phyloP scores from a whole-genome alignment of 2,888 invertebrate genomes.

The Uropetala carovei region DNA sequence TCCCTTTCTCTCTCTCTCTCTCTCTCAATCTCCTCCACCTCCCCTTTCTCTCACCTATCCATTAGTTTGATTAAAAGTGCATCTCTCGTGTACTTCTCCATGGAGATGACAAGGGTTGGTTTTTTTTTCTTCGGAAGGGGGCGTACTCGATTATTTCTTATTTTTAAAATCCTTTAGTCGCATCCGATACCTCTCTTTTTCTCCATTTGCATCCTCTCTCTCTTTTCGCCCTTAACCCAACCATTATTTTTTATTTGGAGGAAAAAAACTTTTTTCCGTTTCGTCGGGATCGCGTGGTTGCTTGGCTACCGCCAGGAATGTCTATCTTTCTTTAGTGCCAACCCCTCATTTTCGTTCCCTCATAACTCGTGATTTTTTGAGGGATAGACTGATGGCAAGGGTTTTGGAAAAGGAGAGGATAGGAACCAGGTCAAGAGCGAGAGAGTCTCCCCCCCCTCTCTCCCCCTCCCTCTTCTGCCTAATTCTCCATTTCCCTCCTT shows the following conservation, averaged over 20 bases:
- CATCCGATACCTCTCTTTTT: neutral
- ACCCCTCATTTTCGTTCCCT: neutral
- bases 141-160: too few species aligned
- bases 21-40: neutral
- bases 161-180: neutral
- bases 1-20: neutral
- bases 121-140: neutral
- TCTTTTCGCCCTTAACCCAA: too few species aligned
- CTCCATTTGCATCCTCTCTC: neutral
- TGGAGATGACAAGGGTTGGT: neutral
- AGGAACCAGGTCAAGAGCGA: conserved; percentile 37
- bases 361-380: conserved; percentile 5
- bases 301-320: too few species aligned
- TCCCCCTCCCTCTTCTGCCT: neutral
- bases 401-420: neutral
- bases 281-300: too few species aligned
- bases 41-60: neutral
- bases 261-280: too few species aligned
- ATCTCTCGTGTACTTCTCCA: neutral
- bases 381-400: neutral
- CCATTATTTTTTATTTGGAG: too few species aligned
- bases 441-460: neutral
- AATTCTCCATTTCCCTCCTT: too few species aligned
- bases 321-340: neutral
- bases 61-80: conserved; percentile 62